Conservation (phyloP, 2,113 vertebrate species). For the Triplophysa tibetana region DNA sequence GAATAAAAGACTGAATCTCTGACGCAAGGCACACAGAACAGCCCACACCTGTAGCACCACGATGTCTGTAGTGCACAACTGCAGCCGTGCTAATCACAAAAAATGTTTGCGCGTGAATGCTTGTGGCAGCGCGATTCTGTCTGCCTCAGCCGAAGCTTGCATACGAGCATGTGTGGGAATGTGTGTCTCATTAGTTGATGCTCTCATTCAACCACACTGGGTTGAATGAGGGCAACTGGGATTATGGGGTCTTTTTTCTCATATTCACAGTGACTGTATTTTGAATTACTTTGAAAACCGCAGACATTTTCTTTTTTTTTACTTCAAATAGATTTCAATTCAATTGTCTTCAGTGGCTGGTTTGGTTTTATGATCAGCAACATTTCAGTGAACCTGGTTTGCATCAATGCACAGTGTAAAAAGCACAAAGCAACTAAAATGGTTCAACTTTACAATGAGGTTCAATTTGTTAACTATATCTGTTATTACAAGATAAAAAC, state of each 20-base stretch:
- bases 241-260: conserved; percentile 1
- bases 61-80: conserved; percentile 19
- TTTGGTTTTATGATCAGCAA: no score
- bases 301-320: no score
- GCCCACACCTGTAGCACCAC: conserved; percentile 62
- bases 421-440: no score
- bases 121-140: not conserved
- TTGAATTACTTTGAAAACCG: no score
- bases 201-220: conserved; percentile 19
- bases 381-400: no score
- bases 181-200: conserved; percentile 32
- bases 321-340: no score
- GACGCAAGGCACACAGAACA: conserved; percentile 61
- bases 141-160: conserved; percentile 6
- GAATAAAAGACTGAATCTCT: conserved; percentile 65
- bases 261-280: not conserved
- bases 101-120: conserved; percentile 10
- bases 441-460: no score
- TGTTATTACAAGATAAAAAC: no score
- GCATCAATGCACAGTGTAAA: no score
- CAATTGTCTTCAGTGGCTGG: no score
- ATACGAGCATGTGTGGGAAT: not conserved
- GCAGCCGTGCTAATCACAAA: not conserved
- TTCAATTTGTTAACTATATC: no score
- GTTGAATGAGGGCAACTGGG: conserved; percentile 27